Evolutionary conservation across 1,140 invertebrate genomes (phyloP), one percentile per base, ranked within the genome.

Genomic region (Sinella curviseta): DNA sequence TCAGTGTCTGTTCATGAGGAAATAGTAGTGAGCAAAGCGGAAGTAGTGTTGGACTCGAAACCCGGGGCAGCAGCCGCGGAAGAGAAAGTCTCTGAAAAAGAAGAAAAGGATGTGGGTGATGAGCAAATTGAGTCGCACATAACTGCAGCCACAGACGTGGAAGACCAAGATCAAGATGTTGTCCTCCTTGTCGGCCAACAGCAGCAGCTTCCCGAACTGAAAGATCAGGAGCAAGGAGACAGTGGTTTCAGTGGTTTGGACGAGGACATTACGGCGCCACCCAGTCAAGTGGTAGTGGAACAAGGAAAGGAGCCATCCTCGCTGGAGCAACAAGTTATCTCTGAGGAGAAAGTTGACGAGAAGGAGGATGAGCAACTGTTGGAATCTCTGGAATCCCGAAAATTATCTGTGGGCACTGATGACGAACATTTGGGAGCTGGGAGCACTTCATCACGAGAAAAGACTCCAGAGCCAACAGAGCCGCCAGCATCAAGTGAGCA

Each of bases 171-270:
- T 65, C 57, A 48, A 48, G 39, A 48, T 48, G 39, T 48, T 12
- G 20, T 48, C 20, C 39, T 48, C 20, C 39, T 48, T 48, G 39
- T 48, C 20, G 39, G 39, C 39, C 39, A 48, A 48, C 39, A 48
- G 39, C 39, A 48, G 20, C 8, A 20, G 20, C 39, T 48, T 12
- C 39, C 39, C 8, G 65, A 70, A 33, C 31, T 70, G 26, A 70
- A 70, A 70, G 65, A 70, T 33, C 65, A 70, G 24, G 57, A 70
- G 65, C 65, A 70, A 33, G 65, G 65, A 31, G 65, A 70, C 65
- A 70, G 65, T 70, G 65, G 65, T 3, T 70, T 70, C 31, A 70
- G 65, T 33, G 65, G 57, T 1, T n/a, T 70, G 2, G 65, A 70
- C 30, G 65, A 70, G 12, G 65, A 70, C 65, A 31, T 33, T 30